Evolutionary conservation across 64 coral and sea anemone genomes (phyloP), one percentile per base, ranked within the genome.

Genomic region (Montipora sp.): DNA sequence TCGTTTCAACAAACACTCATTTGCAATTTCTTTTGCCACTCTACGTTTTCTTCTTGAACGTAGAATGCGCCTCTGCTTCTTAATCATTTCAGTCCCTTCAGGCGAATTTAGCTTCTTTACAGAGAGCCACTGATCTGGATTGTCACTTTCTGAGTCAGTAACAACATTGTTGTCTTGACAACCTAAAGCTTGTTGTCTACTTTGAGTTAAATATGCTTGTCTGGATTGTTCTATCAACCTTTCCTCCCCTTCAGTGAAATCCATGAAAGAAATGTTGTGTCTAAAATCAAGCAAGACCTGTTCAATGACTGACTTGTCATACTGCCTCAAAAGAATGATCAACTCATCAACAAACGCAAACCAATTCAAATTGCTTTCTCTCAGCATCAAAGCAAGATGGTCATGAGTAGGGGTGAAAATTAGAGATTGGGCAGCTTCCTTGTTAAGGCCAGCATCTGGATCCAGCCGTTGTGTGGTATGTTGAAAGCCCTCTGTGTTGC

Each of bases 91-190:
- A 27, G 88, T 78, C 59, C 77, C 75, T 18, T 87, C 73, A 53
- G 74, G 72, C 5, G 91, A 73, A 59, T 93, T 73, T 45, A 87
- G 46, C 36, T 75, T 50, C 18, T 14, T 84, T 49, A 92, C 51
- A 65, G 21, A 51, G 43, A 83, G 27, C 27, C 27, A 27, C 27
- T 27, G 27, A 27, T 27, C 27, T 27, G 27, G 27, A 27, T 27
- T 27, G 58, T 92, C 90, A 92, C 90, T 92, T 92, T 92, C 81
- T 18, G 81, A 92, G 73, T 93, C 91, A 18, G 83, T 78, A 19
- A 87, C 45, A 69, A 87, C 63, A 70, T 7, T 48, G 53, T 63
- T 59, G 44, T 67, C 76, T 59, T 69, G 20, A 7, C 50, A 77
- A 67, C 63, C 21, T 12, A 47, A 45, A 59, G 13, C 48, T 77